These are phyloP conservation scores for Scopus umbretta DNA, from an alignment of 2,113 vertebrate species.

Conservation along the genomic window DNA sequence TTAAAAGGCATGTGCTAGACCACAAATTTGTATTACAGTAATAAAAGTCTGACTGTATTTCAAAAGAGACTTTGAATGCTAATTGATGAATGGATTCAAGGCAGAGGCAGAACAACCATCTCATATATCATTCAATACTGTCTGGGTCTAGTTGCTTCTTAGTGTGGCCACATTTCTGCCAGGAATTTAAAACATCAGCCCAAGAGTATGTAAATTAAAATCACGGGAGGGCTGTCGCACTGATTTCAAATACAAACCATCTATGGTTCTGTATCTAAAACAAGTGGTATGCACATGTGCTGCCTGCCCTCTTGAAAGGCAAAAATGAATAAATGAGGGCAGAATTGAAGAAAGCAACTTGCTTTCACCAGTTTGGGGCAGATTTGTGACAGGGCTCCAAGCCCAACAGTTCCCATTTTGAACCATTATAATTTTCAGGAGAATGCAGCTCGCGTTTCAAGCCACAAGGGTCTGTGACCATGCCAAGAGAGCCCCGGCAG, in stretches of 20 bases:
- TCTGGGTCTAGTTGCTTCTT: conserved; percentile 54
- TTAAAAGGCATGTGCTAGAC: conserved; percentile 54
- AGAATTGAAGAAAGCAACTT: background rate
- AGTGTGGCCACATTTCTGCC: conserved; percentile 53
- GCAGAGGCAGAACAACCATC: conserved; percentile 62
- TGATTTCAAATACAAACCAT: conserved; percentile 44
- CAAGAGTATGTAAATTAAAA: conserved; percentile 28
- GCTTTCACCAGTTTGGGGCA: background rate
- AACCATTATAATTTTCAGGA: background rate
- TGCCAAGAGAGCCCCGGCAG: background rate
- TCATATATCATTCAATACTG: conserved; percentile 71
- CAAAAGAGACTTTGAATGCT: conserved; percentile 58
- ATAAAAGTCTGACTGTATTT: conserved; percentile 56
- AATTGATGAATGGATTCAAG: conserved; percentile 68
- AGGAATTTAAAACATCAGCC: conserved; percentile 58
- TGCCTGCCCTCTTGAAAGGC: background rate
- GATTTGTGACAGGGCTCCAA: background rate
- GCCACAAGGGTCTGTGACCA: background rate
- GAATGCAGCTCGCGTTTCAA: background rate
- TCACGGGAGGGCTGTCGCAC: background rate
- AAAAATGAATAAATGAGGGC: background rate
- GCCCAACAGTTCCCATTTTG: background rate
- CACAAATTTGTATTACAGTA: conserved; percentile 56
- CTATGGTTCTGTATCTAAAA: background rate
- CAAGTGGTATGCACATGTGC: background rate